Evolutionary conservation across 2,888 invertebrate genomes (phyloP).

Genomic region (Netelia virgata): DNA sequence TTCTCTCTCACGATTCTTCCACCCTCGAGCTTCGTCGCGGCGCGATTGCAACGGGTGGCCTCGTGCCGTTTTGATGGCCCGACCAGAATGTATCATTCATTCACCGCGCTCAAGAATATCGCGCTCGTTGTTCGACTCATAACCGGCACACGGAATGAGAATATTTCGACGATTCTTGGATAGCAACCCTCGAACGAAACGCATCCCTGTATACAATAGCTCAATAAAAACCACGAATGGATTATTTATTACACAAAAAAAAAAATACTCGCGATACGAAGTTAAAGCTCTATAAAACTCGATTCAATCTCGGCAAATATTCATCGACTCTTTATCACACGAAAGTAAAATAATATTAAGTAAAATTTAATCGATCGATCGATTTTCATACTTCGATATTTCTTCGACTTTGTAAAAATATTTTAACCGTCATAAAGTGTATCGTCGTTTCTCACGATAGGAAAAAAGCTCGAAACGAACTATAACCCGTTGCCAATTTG

Average conservation of each 20-base stretch:
- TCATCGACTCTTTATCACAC: background rate
- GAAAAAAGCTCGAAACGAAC: background rate
- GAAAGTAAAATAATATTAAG: no score
- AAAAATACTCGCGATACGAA: constrained; percentile 63
- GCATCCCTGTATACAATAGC: background rate
- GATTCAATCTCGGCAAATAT: constrained; percentile 7
- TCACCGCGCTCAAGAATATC: constrained; percentile 76
- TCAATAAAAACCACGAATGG: constrained; percentile 52
- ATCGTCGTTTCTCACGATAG: background rate
- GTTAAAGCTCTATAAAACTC: background rate
- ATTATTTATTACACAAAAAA: constrained; percentile 71
- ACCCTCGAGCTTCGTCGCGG: constrained; percentile 70
- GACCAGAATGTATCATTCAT: constrained; percentile 76
- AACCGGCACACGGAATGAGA: constrained; percentile 13
- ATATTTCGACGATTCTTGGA: constrained; percentile 70
- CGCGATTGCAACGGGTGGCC: constrained; percentile 78
- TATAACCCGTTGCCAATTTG: constrained; percentile 25
- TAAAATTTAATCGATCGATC: background rate
- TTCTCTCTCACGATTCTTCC: constrained; percentile 64
- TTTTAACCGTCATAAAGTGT: constrained; percentile 33
- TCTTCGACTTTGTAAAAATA: constrained; percentile 12
- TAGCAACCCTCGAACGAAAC: constrained; percentile 67
- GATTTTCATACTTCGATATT: constrained; percentile 2
- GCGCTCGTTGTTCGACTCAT: constrained; percentile 74
- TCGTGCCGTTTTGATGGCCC: constrained; percentile 83